Conservation (phyloP, 2,113 vertebrate genomes). For the Ceyx melanurus region DNA sequence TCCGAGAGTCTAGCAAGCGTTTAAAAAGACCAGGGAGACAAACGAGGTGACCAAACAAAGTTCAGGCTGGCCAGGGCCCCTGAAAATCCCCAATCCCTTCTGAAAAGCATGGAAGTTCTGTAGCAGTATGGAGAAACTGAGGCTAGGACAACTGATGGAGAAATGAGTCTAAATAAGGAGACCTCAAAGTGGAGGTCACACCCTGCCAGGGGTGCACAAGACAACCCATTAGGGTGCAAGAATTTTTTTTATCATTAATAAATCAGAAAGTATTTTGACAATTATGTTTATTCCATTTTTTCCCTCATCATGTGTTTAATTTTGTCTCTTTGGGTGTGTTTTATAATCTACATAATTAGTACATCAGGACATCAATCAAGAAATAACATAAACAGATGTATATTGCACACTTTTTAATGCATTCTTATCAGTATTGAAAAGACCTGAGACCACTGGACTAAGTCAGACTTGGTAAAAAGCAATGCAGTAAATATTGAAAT, state of each 20-base stretch:
- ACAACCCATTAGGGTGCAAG: accelerated
- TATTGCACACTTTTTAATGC: not conserved
- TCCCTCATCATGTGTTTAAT: not conserved
- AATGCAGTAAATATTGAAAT: not conserved
- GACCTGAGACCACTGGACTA: not conserved
- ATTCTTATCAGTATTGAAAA: not conserved
- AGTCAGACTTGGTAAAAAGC: not conserved
- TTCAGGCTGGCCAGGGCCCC: not conserved
- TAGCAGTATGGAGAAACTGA: not conserved
- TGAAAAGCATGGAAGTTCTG: not conserved
- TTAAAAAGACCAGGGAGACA: constrained; percentile 32
- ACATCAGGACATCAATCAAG: not conserved
- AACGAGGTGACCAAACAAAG: not conserved
- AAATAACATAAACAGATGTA: not conserved
- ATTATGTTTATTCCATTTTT: not conserved
- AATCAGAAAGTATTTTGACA: not conserved
- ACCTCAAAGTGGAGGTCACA: not conserved
- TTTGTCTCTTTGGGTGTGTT: not conserved
- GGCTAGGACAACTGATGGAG: not conserved
- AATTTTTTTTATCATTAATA: not conserved
- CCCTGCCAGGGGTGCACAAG: accelerated
- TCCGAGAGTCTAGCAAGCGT: constrained; percentile 64
- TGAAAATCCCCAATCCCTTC: not conserved
- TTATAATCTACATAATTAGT: not conserved
- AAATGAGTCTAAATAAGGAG: not conserved